A percentile compares a stretch with the other conserved stretches of the same genome.
Evolutionary conservation across 92 coral and sea anemone genomes (phyloP).

Genomic region (Meandrina meandrites): DNA sequence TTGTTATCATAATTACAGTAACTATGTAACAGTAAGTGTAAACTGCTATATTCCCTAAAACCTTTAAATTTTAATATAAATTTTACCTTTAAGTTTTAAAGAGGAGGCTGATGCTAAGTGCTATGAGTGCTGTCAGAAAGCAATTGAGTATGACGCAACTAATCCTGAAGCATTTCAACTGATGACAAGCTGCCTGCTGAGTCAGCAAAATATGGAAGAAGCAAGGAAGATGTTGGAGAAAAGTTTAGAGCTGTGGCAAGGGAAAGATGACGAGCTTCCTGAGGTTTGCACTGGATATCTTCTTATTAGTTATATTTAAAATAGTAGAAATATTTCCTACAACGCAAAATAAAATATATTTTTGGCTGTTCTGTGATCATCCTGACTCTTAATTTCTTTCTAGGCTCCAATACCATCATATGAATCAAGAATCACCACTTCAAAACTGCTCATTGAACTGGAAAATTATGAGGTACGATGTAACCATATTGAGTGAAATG

Average conservation of each 20-base stretch:
- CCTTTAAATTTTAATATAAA: too few relatives aligned
- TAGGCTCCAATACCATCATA: constrained; percentile 82
- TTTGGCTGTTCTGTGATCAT: too few relatives aligned
- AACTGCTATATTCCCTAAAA: too few relatives aligned
- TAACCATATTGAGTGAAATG: not conserved
- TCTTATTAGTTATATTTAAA: too few relatives aligned
- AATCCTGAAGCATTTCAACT: constrained; percentile 97
- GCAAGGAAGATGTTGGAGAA: constrained; percentile 76
- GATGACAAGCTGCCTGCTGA: constrained; percentile 92
- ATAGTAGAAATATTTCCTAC: too few relatives aligned
- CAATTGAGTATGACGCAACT: constrained; percentile 76
- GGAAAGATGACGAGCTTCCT: constrained; percentile 71
- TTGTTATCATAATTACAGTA: too few relatives aligned
- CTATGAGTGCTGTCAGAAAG: constrained; percentile 86
- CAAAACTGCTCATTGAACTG: constrained; percentile 87
- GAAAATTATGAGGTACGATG: constrained; percentile 85
- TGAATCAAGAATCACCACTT: constrained; percentile 87
- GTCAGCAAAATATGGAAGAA: constrained; percentile 89
- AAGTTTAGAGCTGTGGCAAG: constrained; percentile 89
- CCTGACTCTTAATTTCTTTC: not conserved
- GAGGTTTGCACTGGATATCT: constrained; percentile 57
- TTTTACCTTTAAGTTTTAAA: constrained; percentile 61
- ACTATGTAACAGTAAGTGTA: too few relatives aligned
- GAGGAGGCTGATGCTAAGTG: constrained; percentile 87
- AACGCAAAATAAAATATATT: too few relatives aligned